Evolutionary conservation across 2,113 vertebrate species (phyloP).

Genomic region (Bujurquina vittata): DNA sequence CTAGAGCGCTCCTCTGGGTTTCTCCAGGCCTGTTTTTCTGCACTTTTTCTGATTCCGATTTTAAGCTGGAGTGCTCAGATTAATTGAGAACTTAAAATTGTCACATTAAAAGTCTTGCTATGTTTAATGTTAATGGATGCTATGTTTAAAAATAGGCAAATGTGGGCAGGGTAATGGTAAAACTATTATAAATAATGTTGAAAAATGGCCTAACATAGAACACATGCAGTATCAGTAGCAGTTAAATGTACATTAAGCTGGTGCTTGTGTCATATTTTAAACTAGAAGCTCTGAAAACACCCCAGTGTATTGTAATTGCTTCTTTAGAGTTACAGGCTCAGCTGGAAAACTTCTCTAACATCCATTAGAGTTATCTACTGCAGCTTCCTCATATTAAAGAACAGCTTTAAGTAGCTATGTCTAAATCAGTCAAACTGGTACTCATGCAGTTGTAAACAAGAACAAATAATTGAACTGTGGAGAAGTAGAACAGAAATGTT

Average conservation of each 20-base stretch:
- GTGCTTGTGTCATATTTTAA: neutral
- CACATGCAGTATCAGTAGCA: no score
- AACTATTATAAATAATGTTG: neutral
- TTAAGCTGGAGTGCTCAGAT: neutral
- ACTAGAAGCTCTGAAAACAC: neutral
- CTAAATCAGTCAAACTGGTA: neutral
- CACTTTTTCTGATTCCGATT: constrained; percentile 8
- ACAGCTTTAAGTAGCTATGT: neutral
- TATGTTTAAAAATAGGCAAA: neutral
- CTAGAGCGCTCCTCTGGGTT: neutral
- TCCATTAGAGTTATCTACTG: neutral
- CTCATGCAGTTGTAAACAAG: constrained; percentile 21
- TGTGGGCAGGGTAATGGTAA: neutral
- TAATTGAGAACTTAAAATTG: neutral
- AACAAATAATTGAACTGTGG: constrained; percentile 5
- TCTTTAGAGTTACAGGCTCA: neutral
- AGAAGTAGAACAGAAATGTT: constrained; percentile 10
- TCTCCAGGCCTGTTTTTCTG: neutral
- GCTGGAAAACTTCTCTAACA: constrained; percentile 8
- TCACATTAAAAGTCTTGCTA: neutral
- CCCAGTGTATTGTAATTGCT: neutral
- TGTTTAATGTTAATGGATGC: neutral
- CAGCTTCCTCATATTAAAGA: neutral
- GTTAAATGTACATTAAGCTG: no score
- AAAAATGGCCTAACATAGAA: neutral